Base-by-base conservation (phyloP, 2,888 invertebrate species). In the Myopa tessellatipennis region DNA sequence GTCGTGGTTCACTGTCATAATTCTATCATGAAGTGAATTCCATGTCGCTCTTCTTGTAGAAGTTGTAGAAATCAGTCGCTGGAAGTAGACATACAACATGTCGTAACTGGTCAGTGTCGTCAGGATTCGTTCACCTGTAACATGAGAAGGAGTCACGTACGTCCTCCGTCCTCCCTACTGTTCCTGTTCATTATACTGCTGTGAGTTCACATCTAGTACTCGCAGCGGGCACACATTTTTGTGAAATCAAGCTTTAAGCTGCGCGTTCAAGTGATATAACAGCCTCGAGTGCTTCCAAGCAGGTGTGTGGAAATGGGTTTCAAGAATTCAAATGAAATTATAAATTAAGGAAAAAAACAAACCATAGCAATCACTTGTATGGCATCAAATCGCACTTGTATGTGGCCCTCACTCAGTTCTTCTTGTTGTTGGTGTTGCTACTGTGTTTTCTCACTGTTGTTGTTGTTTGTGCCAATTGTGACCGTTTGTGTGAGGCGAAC, bases 351-450 rank as follows among this genome's bases (percentile, higher is more conserved):
- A 77, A 74, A 81, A 80, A 16, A 72, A 75, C n/a, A 34, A 14
- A 76, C 58, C 65, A 26, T 73, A 68, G 61, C 58, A 63, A 79
- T 82, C 87, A 87, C 85, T 87, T 86, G 79, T 87, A 87, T 83
- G 87, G 87, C 84, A 85, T 87, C 87, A 76, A 82, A 80, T 79
- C 78, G 77, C 71, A 69, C 26, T 26, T 4, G 50, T 69, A 6
- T 26, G 18, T 60, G 52, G 26, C 70, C 52, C 36, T 16, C 55
- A 34, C 38, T 16, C 34, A 26, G n/a, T 12, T 4, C 16, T 18
- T 5, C 26, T 16, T 70, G 12, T 70, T 69, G 38, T 16, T 18
- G 50, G 2, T 18, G 12, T 18, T 50, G 50, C 69, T 26, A 7
- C 34, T 34, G 55, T 40, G 45, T 45, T 16, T 8, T 16, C 6